Conservation (phyloP, 2,888 invertebrate species). For the Yponomeuta plumbellus region DNA sequence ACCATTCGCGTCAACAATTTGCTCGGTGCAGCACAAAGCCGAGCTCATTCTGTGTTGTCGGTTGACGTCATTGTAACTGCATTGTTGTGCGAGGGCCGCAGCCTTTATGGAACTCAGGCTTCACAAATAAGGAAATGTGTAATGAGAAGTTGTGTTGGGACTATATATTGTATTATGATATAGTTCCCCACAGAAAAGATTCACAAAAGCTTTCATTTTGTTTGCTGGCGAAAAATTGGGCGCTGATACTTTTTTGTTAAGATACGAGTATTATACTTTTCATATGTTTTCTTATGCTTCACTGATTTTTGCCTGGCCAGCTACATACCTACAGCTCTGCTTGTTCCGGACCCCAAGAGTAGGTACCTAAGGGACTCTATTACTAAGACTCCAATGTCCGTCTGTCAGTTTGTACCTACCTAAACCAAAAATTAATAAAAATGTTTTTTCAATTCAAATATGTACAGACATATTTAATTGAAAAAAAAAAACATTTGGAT, state of each 20-base stretch:
- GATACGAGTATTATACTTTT: no score
- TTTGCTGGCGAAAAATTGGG: neutral
- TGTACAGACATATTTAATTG: no score
- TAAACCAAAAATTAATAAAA: no score
- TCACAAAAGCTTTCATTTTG: neutral
- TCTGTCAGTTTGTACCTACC: no score
- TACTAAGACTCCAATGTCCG: no score
- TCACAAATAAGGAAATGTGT: constrained; percentile 1
- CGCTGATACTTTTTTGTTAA: neutral
- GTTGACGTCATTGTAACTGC: neutral
- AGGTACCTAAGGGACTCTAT: no score
- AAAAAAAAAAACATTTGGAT: no score
- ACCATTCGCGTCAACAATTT: neutral
- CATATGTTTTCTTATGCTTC: no score
- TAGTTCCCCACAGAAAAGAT: neutral
- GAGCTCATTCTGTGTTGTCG: neutral
- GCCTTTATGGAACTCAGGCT: neutral
- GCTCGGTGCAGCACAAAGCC: neutral
- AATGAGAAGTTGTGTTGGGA: neutral
- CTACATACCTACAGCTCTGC: no score
- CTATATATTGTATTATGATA: neutral
- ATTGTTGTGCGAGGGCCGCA: constrained; percentile 1
- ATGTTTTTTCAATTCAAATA: no score
- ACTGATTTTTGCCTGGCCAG: no score
- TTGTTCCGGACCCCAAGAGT: no score